phyloP scores from a whole-genome alignment of 2,797 vertebrate genomes.

The Graptemys geographica region DNA sequence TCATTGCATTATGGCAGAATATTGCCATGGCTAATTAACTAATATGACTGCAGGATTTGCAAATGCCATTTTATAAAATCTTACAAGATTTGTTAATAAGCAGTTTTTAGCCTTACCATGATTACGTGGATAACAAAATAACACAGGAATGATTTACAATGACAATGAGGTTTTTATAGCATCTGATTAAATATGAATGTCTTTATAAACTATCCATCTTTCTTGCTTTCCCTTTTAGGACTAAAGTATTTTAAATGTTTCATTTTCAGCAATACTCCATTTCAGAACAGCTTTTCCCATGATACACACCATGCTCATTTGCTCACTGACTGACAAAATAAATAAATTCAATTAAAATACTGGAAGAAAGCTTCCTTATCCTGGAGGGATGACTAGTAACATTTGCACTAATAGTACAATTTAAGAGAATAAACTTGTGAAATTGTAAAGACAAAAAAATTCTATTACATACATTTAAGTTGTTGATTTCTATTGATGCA shows the following conservation, averaged over 20 bases:
- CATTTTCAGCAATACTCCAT: not conserved
- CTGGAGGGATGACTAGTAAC: slow-evolving; percentile 14
- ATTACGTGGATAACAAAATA: slow-evolving; percentile 22
- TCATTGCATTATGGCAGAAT: slow-evolving; percentile 73
- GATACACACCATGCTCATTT: slow-evolving; percentile 19
- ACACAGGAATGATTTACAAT: not conserved
- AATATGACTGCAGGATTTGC: slow-evolving; percentile 65
- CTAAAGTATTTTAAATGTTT: slow-evolving; percentile 1
- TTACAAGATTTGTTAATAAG: slow-evolving; percentile 54
- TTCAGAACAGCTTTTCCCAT: slow-evolving; percentile 36
- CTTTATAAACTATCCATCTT: not conserved
- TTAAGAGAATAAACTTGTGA: slow-evolving; percentile 39
- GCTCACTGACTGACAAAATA: not conserved
- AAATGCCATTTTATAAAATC: slow-evolving; percentile 59
- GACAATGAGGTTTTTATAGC: slow-evolving; percentile 36
- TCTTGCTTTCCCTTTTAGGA: not conserved
- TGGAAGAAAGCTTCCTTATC: slow-evolving; percentile 43
- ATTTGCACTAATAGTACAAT: slow-evolving; percentile 40
- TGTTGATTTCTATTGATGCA: slow-evolving; percentile 32
- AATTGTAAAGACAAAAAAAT: slow-evolving; percentile 29
- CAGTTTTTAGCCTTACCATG: slow-evolving; percentile 10
- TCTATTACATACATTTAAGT: not conserved
- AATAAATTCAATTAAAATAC: not conserved
- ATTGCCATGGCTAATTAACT: slow-evolving; percentile 70
- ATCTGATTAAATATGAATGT: slow-evolving; percentile 3